A percentile compares a stretch with the other conserved stretches of the same genome.
Conservation (phyloP, 1,140 invertebrate genomes). For the Drosophila arizonae region DNA sequence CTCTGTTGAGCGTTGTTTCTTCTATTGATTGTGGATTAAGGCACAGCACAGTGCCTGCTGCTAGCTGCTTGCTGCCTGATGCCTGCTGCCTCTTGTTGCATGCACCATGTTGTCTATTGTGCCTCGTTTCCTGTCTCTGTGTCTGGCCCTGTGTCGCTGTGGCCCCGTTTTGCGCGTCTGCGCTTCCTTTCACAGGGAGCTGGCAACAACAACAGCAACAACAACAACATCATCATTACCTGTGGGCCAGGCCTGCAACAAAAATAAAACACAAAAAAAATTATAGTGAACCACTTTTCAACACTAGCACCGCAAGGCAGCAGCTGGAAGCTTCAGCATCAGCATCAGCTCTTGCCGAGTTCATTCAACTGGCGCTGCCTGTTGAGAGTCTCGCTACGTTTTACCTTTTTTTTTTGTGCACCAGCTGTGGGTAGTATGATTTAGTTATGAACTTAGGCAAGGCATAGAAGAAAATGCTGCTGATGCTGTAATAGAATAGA, state of each 20-base stretch:
- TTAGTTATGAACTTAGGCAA: background rate
- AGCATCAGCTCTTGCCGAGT: constrained; percentile 56
- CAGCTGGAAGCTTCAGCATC: constrained; percentile 42
- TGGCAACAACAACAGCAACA: constrained; percentile 60
- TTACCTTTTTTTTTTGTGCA: constrained; percentile 21
- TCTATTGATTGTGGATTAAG: constrained; percentile 74
- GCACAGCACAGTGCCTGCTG: constrained; percentile 37
- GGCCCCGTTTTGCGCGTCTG: constrained; percentile 62
- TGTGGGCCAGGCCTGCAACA: constrained; percentile 43
- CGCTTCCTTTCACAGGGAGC: constrained; percentile 71
- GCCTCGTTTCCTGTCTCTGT: constrained; percentile 67
- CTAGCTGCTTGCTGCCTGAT: background rate
- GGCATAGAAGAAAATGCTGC: background rate
- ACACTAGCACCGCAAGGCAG: constrained; percentile 21
- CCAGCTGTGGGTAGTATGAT: background rate
- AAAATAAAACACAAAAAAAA: constrained; percentile 29
- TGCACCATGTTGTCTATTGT: constrained; percentile 69
- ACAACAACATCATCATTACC: constrained; percentile 59
- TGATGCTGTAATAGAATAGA: no score
- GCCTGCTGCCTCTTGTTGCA: constrained; percentile 9
- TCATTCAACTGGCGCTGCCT: constrained; percentile 77
- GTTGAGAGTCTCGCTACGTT: constrained; percentile 62
- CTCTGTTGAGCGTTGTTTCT: constrained; percentile 53
- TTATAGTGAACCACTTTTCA: constrained; percentile 69
- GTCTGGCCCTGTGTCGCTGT: constrained; percentile 27